Evolutionary conservation across 92 coral and sea anemone species (phyloP).

Genomic region (Porites divaricata): DNA sequence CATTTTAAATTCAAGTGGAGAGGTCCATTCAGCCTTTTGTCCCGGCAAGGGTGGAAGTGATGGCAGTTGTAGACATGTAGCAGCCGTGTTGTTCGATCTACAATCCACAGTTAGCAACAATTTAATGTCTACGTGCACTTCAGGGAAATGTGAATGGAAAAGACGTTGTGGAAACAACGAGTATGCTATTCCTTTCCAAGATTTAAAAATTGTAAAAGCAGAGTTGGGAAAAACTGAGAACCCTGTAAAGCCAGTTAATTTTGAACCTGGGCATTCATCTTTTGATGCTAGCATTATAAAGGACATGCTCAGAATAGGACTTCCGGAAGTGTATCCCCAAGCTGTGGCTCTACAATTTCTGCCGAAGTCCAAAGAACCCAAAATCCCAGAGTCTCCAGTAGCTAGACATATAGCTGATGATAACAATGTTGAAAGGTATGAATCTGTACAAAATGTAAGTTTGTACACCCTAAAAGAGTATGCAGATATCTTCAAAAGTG

Average conservation of each 20-base stretch:
- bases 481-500: too few species aligned
- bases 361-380: too few species aligned
- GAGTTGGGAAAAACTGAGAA: constrained; percentile 47
- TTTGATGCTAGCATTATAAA: constrained; percentile 47
- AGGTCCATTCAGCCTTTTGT: constrained; percentile 56
- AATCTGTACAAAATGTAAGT: too few species aligned
- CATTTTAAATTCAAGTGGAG: constrained; percentile 44
- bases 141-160: constrained; percentile 62
- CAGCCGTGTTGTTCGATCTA: constrained; percentile 66
- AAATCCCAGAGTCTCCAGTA: too few species aligned
- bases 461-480: too few species aligned
- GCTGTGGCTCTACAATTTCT: constrained; percentile 53
- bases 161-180: constrained; percentile 33
- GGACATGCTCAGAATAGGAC: constrained; percentile 50
- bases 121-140: constrained; percentile 53
- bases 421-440: too few species aligned
- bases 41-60: constrained; percentile 68
- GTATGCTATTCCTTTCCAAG: constrained; percentile 43
- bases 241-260: constrained; percentile 25
- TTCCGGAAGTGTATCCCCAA: constrained; percentile 42
- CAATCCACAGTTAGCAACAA: constrained; percentile 41
- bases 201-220: constrained; percentile 43
- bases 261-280: constrained; percentile 26
- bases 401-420: too few species aligned
- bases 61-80: constrained; percentile 72